Base-by-base conservation (phyloP, 2,888 invertebrate species). In the Acrobasis repandana region DNA sequence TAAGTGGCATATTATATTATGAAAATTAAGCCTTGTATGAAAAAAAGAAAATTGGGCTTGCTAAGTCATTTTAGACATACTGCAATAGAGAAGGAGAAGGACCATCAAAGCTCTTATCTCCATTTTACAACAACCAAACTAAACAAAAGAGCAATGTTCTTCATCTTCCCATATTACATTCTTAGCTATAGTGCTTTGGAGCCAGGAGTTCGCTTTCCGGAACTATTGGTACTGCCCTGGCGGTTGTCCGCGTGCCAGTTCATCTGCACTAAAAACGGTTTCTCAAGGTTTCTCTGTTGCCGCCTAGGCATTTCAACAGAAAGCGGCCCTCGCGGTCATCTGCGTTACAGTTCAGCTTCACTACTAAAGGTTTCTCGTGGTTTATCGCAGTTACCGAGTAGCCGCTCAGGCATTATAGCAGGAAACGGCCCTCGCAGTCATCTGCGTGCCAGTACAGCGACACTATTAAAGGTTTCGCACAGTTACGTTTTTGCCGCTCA, bases 401-500 rank as follows among this genome's bases (percentile, higher is more conserved):
- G 79, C 96, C 96, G 81, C 96, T 97, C 78, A 97, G 95, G 85
- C 97, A 96, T 83, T 97, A 96, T 63, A 99, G 94, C 68, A 99
- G 93, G 91, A 99, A 99, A 65, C 99, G 94, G 34, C 99, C 99
- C 90, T 99, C 99, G 59, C 99, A 93, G 85, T 99, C 99, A 83
- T 99, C 99, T 63, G 98, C 97, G 83, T 99, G 99, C 99, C 99
- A 99, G 93, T 98, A 99, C 61, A 99, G 94, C 90, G 99, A 99
- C 62, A 99, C 99, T 65, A 98, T 93, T 65, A 99, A 93, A 0
- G 99, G 99, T 82, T 98, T 97, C 92, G 11, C 9, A 36, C 9
- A 75, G 79, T 81, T 80, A 95, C 95, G 77, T 96, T 96, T 85
- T 96, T 97, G 79, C 96, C 96, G 81, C 96, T 97, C 78, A 97